Evolutionary conservation across 2,797 vertebrate genomes (phyloP), one percentile per base, ranked within the genome.

Genomic region (Allobates femoralis): DNA sequence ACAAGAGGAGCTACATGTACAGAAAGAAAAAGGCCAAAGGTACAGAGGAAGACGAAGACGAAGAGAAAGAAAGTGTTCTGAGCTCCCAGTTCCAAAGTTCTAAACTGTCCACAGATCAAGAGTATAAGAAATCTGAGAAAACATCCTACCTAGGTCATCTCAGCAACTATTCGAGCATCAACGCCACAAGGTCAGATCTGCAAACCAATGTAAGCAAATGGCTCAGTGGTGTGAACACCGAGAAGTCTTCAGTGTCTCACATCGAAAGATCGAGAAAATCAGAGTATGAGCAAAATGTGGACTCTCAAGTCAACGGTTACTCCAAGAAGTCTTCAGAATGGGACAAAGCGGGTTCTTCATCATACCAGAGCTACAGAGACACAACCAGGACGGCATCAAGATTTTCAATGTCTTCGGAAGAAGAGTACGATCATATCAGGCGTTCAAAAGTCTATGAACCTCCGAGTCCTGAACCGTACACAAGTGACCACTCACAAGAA

Each of bases 1-100:
- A 98, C 91, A 97, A 96, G 81, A 97, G 97, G 79, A 99, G 98
- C 92, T 96, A 96, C 8, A 91, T 98, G 77, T 99, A 95, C 93
- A 99, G 98, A 93, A 99, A 99, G 88, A 99, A 98, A 91, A 95
- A 96, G 89, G 92, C 91, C 1, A 96, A 94, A 90, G 95, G 94
- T 0, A 94, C 92, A 5, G 94, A 94, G 0, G 94, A 95, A 3
- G 92, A 92, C 3, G 87, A 92, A 89, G 73, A 88, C 30, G 85
- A 92, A 89, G 71, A 88, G 41, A 91, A 89, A 1, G 91, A 90
- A 81, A 89, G 91, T 56, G 3, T 19, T 0, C 90, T 90, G 83
- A 93, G 89, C 16, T 82, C 88, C 87, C 88, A 86, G 4, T 41
- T 21, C 23, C 91, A 89, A 30, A 92, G 90, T 73, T 83, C 86